Evolutionary conservation across 2,888 invertebrate genomes (phyloP), one percentile per base, ranked within the genome.

Genomic region (Anagyrus pseudococci): DNA sequence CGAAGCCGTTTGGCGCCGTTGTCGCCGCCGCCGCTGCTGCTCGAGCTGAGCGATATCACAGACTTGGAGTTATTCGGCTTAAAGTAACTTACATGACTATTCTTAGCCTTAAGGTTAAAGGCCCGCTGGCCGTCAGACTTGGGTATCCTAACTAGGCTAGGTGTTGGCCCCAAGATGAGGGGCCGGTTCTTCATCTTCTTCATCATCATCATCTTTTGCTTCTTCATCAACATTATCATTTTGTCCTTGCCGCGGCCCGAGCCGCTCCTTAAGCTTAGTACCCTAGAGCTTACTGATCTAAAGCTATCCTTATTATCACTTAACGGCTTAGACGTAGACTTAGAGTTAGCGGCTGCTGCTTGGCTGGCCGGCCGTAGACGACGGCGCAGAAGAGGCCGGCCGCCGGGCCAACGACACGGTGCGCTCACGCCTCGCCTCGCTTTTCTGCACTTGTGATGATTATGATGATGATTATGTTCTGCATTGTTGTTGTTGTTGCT

Each of bases 31-130:
- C 29, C 25, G 52, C 37, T 25, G 50, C 48, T 46, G 77, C 75
- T 79, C 79, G 80, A 80, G 80, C 80, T 76, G 80, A 80, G 80
- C 80, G 80, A 80, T 81, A 81, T 81, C 80, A 81, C 80, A 81
- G 80, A 80, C 78, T 79, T 80, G 76, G 78, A 80, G 73, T 75
- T 73, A 73, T 73, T 73, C 72, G 61, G 66, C 67, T 68, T 67
- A 74, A 76, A 75, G 76, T 76, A 77, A 77, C 78, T 80, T 80
- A 80, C 71, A 71, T 74, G 71, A 77, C 79, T 80, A 80, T 73
- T 72, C 75, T 80, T 80, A 80, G 77, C 78, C 80, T 80, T 80
- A 80, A 75, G 69, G 71, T 80, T 81, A 80, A 79, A 75, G 74
- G 77, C 74, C 76, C 71, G 72, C 76, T 79, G 79, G 77, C 77